Base-by-base conservation (phyloP, 2,888 invertebrate genomes). In the Phengaris arion region DNA sequence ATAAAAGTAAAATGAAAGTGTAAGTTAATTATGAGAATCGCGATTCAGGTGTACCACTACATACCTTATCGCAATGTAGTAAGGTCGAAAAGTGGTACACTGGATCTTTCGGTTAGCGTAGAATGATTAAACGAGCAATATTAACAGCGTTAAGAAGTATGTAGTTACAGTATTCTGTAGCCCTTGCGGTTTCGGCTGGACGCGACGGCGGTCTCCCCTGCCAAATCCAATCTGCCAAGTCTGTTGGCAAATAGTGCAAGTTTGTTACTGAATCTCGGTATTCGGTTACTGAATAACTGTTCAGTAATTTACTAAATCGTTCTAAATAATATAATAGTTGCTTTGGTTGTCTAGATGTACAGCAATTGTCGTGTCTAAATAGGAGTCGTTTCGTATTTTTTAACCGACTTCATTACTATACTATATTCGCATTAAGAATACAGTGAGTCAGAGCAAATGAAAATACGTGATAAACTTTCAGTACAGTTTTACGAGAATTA, bases 171-270 rank as follows among this genome's bases (percentile, higher is more conserved):
- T 69, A 52, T 51, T 52, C 59, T 52, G 74, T 45, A 64, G 64
- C 64, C 75, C 72, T 75, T 79, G 79, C 75, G 79, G 79, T 79
- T 77, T 74, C 35, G 72, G 72, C 78, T 79, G 79, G 74, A 77
- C 77, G 76, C 73, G 78, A 78, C 55, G 45, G 59, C 74, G 69
- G 76, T 76, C 75, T 75, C 8, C 72, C 46, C 48, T 51, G 51
- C 70, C 52, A 73, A 73, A 73, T 73, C 13, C 73, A 73, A 73
- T 5, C 35, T 55, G 57, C 35, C 55, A 35, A 35, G 8, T 48
- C 51, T 48, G 13, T n/a, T 74, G 55, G 35, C 35, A 64, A 64
- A 64, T 64, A 64, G 45, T 64, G 64, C 64, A 64, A 64, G 64
- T 64, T 64, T 64, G 64, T 64, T 45, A 22, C 64, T 64, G 64